phyloP scores from a whole-genome alignment of 2,888 invertebrate genomes.

The Tenodera sinensis region DNA sequence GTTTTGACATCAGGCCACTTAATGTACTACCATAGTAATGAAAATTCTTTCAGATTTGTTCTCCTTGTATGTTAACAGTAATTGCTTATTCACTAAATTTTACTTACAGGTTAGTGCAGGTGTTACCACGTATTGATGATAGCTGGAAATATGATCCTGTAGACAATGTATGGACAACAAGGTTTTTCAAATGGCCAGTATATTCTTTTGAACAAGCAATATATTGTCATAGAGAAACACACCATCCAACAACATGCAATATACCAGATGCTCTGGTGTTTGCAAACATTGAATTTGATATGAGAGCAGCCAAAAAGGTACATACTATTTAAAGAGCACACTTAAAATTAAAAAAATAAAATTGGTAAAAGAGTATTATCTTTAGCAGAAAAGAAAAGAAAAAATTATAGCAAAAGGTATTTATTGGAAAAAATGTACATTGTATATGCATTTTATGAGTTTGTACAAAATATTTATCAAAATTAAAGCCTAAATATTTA shows the following conservation, averaged over 20 bases:
- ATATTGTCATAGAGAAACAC: slow-evolving; percentile 71
- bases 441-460: too few relatives aligned
- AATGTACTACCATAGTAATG: too few relatives aligned
- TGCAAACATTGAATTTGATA: slow-evolving; percentile 73
- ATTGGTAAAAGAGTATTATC: too few relatives aligned
- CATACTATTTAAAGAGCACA: slow-evolving; percentile 6
- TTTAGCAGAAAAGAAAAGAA: too few relatives aligned
- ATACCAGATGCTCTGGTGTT: slow-evolving; percentile 65
- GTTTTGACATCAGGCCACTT: too few relatives aligned
- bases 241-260: slow-evolving; percentile 80
- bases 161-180: slow-evolving; percentile 62
- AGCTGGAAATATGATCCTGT: slow-evolving; percentile 51
- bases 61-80: too few relatives aligned
- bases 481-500: too few relatives aligned
- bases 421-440: too few relatives aligned
- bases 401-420: too few relatives aligned
- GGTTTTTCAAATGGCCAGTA: slow-evolving; percentile 55
- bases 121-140: slow-evolving; percentile 54
- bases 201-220: slow-evolving; percentile 75
- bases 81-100: neutral
- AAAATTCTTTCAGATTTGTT: too few relatives aligned
- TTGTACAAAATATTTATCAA: too few relatives aligned
- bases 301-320: slow-evolving; percentile 68
- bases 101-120: neutral
- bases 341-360: too few relatives aligned